Base-by-base conservation (phyloP, 2,797 vertebrate genomes). In the Paedocypris micromegethes region DNA sequence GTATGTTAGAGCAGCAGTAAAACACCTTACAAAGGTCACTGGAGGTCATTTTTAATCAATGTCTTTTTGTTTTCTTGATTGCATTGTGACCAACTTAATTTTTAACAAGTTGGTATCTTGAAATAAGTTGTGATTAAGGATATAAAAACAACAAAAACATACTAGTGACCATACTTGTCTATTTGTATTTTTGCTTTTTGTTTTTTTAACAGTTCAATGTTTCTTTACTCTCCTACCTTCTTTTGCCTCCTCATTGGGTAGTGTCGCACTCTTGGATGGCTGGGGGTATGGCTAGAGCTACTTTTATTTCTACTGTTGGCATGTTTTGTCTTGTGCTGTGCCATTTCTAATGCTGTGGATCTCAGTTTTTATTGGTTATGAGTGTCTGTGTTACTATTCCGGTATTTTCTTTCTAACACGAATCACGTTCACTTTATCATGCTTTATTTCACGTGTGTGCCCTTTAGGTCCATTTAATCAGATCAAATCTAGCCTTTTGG, bases 401-500 rank as follows among this genome's bases (percentile, higher is more conserved):
- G 9, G 41, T 47, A 6, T 42, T 23, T 43, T 40, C 41, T 58
- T 45, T 4, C 64, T 3, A 46, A 66, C 2, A 3, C 39, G 42
- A 48, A 6, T 41, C 47, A 44, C 7, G 9, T 23, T 47, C 4
- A 44, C 40, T 5, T 5, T 44, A 4, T 23, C 23, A 23, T 23
- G 23, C 23, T 23, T 23, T 23, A 23, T 23, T 23, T 23, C 23
- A 23, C 23, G 58, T 70, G 41, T 66, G 23, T 61, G n/a, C 61
- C 5, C 9, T 63, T 63, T 74, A 99, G 96, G 96, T 49, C 96
- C 96, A 37, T 94, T 99, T 84, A 97, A 93, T 81, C 96, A 98
- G 90, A 95, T 99, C 88, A 97, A 92, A 80, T 97, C 95, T 81
- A 99, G 95, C 80, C 90, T 99, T 8, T 88, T 99, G 61, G 96